Evolutionary conservation across 2,113 vertebrate genomes (phyloP).

Genomic region (Dromas ardeola): DNA sequence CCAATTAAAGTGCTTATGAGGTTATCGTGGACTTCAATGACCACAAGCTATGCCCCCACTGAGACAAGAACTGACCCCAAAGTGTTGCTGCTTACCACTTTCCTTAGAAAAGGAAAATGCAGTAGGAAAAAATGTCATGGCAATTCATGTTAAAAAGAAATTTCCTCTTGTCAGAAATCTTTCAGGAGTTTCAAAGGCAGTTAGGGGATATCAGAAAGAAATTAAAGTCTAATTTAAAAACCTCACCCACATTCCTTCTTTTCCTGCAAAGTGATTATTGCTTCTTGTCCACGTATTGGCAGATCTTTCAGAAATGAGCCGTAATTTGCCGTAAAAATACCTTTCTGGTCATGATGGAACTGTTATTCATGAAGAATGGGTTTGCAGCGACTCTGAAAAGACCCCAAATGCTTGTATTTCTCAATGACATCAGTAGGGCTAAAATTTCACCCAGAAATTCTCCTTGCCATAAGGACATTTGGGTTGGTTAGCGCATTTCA

Average conservation of each 20-base stretch:
- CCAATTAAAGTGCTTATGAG: neutral
- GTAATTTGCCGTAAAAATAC: conserved; percentile 4
- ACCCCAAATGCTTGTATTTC: neutral
- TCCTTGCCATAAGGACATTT: neutral
- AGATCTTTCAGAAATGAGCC: neutral
- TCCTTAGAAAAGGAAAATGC: neutral
- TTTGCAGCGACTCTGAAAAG: neutral
- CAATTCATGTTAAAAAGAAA: neutral
- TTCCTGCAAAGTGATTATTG: neutral
- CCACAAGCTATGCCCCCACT: neutral
- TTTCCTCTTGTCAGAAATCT: neutral
- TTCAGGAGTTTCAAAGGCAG: conserved; percentile 1
- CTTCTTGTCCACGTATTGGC: neutral
- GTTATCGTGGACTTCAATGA: neutral
- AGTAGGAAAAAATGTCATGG: neutral
- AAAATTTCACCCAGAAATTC: neutral
- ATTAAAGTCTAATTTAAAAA: conserved; percentile 21
- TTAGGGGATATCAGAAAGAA: neutral
- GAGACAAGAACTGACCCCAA: neutral
- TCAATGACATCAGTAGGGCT: neutral
- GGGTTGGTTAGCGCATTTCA: neutral
- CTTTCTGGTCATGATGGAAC: neutral
- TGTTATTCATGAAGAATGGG: neutral
- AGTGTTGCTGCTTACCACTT: neutral
- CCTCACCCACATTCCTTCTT: neutral